Evolutionary conservation across 2,797 vertebrate species (phyloP).

Genomic region (Vireo griseus): DNA sequence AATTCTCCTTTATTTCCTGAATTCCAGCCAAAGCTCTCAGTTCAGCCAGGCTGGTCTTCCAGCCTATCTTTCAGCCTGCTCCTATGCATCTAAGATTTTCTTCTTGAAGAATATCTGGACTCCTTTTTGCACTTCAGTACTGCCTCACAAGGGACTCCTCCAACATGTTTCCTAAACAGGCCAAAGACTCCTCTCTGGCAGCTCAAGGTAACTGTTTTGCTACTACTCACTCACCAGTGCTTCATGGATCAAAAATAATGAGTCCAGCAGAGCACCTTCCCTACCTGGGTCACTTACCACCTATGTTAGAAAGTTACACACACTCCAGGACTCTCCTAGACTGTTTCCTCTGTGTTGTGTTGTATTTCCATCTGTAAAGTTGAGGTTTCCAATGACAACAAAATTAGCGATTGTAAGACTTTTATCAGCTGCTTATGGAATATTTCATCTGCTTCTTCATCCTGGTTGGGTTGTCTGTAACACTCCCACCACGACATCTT

Average conservation of each 20-base stretch:
- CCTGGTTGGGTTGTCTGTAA: neutral
- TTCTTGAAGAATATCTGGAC: neutral
- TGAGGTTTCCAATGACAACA: neutral
- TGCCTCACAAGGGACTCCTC: accelerated
- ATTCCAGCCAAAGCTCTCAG: neutral
- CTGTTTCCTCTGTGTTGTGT: neutral
- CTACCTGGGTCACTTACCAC: neutral
- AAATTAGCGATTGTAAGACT: neutral
- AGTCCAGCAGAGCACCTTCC: neutral
- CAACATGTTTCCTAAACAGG: neutral
- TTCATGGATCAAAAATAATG: neutral
- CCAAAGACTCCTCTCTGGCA: neutral
- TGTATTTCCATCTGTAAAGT: neutral
- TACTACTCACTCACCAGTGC: neutral
- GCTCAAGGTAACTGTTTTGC: neutral
- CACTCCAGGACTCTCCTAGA: neutral
- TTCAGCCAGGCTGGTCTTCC: neutral
- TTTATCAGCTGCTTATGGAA: neutral
- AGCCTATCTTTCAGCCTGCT: neutral
- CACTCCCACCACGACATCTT: no score
- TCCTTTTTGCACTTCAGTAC: neutral
- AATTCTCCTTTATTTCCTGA: neutral
- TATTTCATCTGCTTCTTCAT: neutral
- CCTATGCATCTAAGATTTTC: neutral
- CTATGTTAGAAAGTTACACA: neutral